Conservation (phyloP, 2,797 vertebrate species). For the Pantherophis vulpinus region DNA sequence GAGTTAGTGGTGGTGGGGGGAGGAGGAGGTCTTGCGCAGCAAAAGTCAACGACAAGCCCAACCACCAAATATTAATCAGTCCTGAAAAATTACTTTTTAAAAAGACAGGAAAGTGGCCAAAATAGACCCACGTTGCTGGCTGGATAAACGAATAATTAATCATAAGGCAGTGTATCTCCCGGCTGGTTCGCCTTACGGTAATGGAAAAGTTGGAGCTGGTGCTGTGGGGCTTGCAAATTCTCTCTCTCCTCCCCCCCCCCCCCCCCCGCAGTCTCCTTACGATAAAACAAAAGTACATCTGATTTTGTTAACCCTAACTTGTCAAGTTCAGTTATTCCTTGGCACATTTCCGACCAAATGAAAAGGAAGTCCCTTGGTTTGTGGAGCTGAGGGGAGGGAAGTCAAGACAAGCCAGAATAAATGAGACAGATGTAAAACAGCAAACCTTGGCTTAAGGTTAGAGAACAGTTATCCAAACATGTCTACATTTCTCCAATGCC, state of each 20-base stretch:
- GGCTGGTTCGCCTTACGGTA: conserved; percentile 27
- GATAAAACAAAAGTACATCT: conserved; percentile 27
- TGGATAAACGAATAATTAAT: conserved; percentile 46
- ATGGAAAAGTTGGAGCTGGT: background rate
- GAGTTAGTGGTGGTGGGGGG: background rate
- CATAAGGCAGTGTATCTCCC: conserved; percentile 14
- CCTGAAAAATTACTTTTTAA: conserved; percentile 19
- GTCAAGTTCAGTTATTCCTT: background rate
- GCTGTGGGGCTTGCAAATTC: background rate
- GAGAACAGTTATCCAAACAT: conserved; percentile 41
- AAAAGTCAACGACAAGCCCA: conserved; percentile 38
- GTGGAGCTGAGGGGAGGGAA: background rate
- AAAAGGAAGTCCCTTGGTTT: background rate
- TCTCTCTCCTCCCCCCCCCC: no score
- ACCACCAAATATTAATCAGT: conserved; percentile 19
- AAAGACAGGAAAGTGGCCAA: conserved; percentile 13
- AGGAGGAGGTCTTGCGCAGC: conserved; percentile 9
- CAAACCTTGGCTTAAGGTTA: conserved; percentile 5
- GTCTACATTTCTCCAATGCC: conserved; percentile 53
- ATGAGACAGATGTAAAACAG: conserved; percentile 15
- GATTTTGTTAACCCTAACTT: conserved; percentile 39
- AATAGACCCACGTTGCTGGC: conserved; percentile 9
- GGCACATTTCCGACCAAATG: conserved; percentile 2
- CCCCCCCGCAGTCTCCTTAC: accelerated
- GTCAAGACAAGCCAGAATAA: conserved; percentile 3